Percentiles rank a stretch among this genome's conserved stretches.
Conservation (phyloP, 2,888 invertebrate genomes). For the Augiades crinisus region DNA sequence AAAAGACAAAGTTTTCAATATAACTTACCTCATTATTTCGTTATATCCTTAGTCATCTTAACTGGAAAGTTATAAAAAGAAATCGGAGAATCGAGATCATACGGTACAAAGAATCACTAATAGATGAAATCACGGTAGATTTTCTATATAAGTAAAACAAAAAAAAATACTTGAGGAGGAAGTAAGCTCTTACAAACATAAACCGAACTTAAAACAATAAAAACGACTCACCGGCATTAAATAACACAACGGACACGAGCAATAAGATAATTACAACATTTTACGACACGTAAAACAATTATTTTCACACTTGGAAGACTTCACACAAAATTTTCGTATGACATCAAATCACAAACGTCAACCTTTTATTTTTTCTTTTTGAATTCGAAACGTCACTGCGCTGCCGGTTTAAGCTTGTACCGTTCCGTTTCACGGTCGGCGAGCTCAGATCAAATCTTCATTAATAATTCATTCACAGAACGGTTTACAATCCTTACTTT, state of each 20-base stretch:
- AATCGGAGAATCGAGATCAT: slow-evolving; percentile 10
- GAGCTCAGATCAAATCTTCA: slow-evolving; percentile 37
- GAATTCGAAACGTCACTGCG: slow-evolving; percentile 43
- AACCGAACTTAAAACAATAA: slow-evolving; percentile 8
- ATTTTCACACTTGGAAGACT: slow-evolving; percentile 32
- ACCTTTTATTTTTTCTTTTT: slow-evolving; percentile 52
- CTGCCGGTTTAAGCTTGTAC: slow-evolving; percentile 48
- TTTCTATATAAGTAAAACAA: slow-evolving; percentile 23
- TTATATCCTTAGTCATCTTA: slow-evolving; percentile 35
- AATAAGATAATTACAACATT: slow-evolving; percentile 35
- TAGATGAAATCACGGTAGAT: no score
- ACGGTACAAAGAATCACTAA: slow-evolving; percentile 10
- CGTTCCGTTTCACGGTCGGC: slow-evolving; percentile 70
- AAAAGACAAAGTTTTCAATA: background rate
- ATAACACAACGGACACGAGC: slow-evolving; percentile 33
- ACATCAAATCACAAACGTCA: slow-evolving; percentile 63
- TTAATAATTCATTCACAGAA: slow-evolving; percentile 36
- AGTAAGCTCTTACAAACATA: slow-evolving; percentile 3
- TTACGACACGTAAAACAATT: slow-evolving; percentile 33
- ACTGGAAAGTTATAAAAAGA: slow-evolving; percentile 31
- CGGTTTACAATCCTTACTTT: slow-evolving; percentile 29
- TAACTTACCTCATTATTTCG: background rate
- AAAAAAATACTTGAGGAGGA: slow-evolving; percentile 15
- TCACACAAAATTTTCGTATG: slow-evolving; percentile 47
- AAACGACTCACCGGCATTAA: slow-evolving; percentile 41